Conservation (phyloP, 2,888 invertebrate species). For the Gryllus longicercus region DNA sequence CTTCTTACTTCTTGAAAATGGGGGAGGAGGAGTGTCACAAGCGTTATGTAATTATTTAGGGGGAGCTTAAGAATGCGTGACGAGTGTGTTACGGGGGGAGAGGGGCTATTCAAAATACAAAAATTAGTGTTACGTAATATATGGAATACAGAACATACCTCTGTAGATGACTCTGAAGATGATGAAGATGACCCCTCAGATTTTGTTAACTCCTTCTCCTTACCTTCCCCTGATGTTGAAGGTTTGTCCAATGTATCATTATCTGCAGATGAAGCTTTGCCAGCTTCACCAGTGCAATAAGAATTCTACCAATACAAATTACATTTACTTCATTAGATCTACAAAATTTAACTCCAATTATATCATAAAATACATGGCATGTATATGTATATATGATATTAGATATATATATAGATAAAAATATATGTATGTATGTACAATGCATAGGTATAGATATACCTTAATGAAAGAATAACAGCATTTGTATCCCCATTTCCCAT, state of each 20-base stretch:
- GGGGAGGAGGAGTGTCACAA: no score
- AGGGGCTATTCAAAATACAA: no score
- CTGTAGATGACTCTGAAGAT: slow-evolving; percentile 32
- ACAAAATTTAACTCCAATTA: slow-evolving; percentile 38
- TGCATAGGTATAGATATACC: slow-evolving; percentile 45
- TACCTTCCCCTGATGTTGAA: no score
- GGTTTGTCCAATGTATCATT: slow-evolving; percentile 29
- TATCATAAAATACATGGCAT: not conserved
- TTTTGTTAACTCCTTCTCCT: slow-evolving; percentile 29
- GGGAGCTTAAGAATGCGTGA: no score
- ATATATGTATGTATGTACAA: not conserved
- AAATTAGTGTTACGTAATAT: no score
- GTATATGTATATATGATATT: not conserved
- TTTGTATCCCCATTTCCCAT: slow-evolving; percentile 92
- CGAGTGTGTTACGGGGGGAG: no score
- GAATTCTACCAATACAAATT: slow-evolving; percentile 59
- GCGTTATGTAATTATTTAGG: no score
- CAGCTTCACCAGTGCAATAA: slow-evolving; percentile 80
- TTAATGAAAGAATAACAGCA: slow-evolving; percentile 92
- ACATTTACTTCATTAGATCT: slow-evolving; percentile 34
- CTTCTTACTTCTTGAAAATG: no score
- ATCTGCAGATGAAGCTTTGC: slow-evolving; percentile 42
- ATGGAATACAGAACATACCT: no score
- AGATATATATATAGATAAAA: not conserved
- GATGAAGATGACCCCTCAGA: slow-evolving; percentile 38